Evolutionary conservation across 2,113 vertebrate species (phyloP).

Genomic region (cattle (Bos taurus)): DNA sequence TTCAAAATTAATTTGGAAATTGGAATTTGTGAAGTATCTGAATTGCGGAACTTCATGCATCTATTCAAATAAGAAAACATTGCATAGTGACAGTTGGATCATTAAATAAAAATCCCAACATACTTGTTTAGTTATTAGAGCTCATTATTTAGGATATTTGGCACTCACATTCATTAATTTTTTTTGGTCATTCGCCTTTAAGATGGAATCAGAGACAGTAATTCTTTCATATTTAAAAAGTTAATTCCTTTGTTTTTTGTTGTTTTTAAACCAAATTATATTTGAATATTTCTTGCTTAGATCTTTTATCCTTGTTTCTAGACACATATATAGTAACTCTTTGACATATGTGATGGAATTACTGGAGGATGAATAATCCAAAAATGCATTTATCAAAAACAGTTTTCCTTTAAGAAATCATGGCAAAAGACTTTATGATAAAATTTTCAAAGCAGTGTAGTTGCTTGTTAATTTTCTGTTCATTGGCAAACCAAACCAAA

Average conservation of each 20-base stretch:
- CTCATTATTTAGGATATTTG: background rate
- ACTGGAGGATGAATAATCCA: background rate
- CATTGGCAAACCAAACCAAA: background rate
- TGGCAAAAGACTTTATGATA: background rate
- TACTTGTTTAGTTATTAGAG: background rate
- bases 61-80: slow-evolving; percentile 3
- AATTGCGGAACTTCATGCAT: background rate
- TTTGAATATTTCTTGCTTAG: background rate
- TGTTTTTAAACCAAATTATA: background rate
- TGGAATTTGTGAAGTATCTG: background rate
- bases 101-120: background rate
- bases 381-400: slow-evolving; percentile 16
- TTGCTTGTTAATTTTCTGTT: slow-evolving; percentile 6
- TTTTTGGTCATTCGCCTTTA: slow-evolving; percentile 1
- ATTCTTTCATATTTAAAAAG: background rate
- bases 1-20: slow-evolving; percentile 24
- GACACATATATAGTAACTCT: background rate
- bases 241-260: background rate
- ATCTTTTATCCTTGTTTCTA: background rate
- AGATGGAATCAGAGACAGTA: background rate
- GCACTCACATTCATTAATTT: background rate
- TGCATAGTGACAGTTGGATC: background rate
- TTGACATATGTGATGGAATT: background rate
- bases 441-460: background rate
- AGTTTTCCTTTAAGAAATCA: slow-evolving; percentile 23